Base-by-base conservation (phyloP, 2,888 invertebrate genomes). In the Rhodophaea formosa region DNA sequence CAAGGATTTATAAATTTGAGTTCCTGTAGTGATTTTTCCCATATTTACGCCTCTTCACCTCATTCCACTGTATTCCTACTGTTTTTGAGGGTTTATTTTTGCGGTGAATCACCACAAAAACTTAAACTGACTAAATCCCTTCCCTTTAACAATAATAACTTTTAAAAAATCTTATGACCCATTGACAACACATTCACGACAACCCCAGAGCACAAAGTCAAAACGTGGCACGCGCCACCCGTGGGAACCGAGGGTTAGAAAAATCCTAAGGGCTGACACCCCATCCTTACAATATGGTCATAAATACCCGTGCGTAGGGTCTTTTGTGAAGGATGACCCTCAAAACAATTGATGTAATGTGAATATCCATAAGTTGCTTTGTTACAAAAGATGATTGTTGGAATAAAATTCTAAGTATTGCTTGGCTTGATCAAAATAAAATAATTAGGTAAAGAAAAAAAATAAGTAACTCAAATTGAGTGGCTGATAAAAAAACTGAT, bases 221-320 rank as follows among this genome's bases (percentile, higher is more conserved):
- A 57, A 44, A 45, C n/a, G 51, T 12, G 49, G 43, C 57, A 57
- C 57, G 57, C 32, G 57, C 32, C 51, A 10, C 7, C 52, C 57
- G 57, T 57, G 57, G 57, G 57, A 57, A 57, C 16, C 7, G 7
- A 17, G 51, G 51, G 51, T 49, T 7, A 16, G 7, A 12, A 23
- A 17, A 10, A 12, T 0, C 3, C 30, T 16, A 15, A 51, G 35
- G 51, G 51, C 17, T 46, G 17, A 46, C 46, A 46, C 49, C 32
- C 51, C 51, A 51, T 39, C 51, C 51, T 1, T 35, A 35, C 51
- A 51, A 51, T 51, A 51, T 39, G 51, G 51, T 35, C 35, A 17
- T 39, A 51, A 51, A 51, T 1, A 35, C 16, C 35, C 32, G 1
- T 45, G 17, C 17, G 29, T 51, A 43, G n/a, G 44, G 32, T 49